Percentiles rank a stretch among this genome's conserved stretches.
phyloP scores from a whole-genome alignment of 2,888 invertebrate genomes.

The Sympetrum striolatum region DNA sequence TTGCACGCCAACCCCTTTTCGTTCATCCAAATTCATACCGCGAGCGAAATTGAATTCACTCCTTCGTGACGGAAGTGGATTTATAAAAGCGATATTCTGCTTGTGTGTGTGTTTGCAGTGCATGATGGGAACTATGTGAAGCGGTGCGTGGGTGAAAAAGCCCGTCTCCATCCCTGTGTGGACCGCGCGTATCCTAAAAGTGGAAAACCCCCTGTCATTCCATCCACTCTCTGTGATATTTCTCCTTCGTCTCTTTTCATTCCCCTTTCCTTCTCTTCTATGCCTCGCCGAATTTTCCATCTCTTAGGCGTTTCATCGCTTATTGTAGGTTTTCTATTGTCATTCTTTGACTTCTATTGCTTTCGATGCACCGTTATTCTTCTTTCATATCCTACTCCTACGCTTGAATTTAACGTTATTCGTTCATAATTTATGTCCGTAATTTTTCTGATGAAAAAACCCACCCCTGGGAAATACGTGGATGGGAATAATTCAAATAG shows the following conservation, averaged over 20 bases:
- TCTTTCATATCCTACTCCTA: not conserved
- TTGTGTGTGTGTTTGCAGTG: not conserved
- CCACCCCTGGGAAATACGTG: too few relatives aligned
- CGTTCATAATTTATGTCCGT: too few relatives aligned
- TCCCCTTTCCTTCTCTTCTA: not conserved
- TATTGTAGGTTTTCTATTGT: too few relatives aligned
- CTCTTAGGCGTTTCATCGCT: not conserved
- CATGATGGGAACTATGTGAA: not conserved
- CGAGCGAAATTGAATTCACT: not conserved
- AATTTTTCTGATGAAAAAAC: too few relatives aligned
- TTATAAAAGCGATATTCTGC: not conserved
- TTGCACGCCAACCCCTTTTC: not conserved
- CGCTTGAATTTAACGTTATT: not conserved
- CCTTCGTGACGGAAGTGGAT: not conserved
- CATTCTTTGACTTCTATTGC: too few relatives aligned
- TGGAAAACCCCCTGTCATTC: not conserved
- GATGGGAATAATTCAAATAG: too few relatives aligned
- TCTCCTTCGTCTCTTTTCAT: not conserved
- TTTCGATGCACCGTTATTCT: too few relatives aligned
- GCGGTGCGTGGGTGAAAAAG: not conserved
- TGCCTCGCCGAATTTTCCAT: not conserved
- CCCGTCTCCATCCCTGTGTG: not conserved
- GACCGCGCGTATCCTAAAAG: not conserved
- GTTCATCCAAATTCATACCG: not conserved
- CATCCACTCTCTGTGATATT: not conserved